Evolutionary conservation across 2,113 vertebrate genomes (phyloP).

Genomic region (Rattus rattus): DNA sequence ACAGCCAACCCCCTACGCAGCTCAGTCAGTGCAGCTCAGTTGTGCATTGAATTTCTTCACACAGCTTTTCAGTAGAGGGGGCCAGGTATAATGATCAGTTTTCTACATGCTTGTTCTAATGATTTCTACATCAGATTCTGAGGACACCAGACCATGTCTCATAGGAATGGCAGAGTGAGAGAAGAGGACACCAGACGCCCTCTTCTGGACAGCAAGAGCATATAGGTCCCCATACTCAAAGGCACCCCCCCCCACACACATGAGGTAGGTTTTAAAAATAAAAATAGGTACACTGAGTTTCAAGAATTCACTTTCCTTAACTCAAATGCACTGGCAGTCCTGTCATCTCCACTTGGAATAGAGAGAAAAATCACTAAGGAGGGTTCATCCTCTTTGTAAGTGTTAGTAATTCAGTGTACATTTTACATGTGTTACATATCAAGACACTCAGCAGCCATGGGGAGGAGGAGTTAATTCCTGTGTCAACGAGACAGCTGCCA

Average conservation of each 20-base stretch:
- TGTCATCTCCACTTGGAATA: not conserved
- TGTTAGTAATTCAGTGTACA: not conserved
- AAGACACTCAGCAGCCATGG: not conserved
- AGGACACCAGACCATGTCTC: not conserved
- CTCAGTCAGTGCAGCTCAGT: not conserved
- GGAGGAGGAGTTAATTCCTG: not conserved
- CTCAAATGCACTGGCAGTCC: not conserved
- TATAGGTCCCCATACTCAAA: not conserved
- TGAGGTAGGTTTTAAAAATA: not conserved
- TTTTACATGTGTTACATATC: not conserved
- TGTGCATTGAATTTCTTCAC: not conserved
- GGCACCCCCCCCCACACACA: not conserved
- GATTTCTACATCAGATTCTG: not conserved
- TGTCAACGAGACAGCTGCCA: not conserved
- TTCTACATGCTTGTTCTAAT: not conserved
- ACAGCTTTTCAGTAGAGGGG: not conserved
- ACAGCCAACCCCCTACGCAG: not conserved
- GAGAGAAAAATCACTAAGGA: not conserved
- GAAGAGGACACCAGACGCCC: not conserved
- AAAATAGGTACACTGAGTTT: not conserved
- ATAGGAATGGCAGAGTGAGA: not conserved
- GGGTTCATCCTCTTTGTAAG: not conserved
- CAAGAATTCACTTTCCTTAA: not conserved
- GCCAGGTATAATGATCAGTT: not conserved
- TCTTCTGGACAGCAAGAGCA: not conserved